phyloP scores from a whole-genome alignment of 2,113 vertebrate genomes.

The Plecotus auritus region DNA sequence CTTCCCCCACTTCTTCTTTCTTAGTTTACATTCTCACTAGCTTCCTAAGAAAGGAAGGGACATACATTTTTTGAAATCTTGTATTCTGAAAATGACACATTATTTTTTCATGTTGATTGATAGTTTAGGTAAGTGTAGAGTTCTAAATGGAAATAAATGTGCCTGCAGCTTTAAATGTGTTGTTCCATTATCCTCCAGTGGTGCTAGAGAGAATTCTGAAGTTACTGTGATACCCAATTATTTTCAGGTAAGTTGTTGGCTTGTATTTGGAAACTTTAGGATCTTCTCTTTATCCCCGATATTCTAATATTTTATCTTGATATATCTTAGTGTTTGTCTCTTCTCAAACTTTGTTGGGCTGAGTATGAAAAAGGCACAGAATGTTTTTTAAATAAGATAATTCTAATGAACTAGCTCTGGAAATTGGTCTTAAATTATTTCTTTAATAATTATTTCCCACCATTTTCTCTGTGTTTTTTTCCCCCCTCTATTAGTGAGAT shows the following conservation, averaged over 20 bases:
- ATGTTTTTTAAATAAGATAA: neutral
- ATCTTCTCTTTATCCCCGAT: neutral
- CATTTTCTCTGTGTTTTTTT: neutral
- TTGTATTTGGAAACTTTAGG: neutral
- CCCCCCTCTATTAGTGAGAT: neutral
- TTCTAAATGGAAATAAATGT: neutral
- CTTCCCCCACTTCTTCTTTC: neutral
- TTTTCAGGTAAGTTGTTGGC: neutral
- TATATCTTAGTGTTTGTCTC: neutral
- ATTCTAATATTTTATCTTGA: neutral
- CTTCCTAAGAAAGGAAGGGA: neutral
- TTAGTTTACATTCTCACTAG: neutral
- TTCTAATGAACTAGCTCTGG: neutral
- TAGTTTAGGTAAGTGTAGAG: neutral
- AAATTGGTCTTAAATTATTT: neutral
- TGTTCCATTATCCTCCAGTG: neutral
- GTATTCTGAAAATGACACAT: neutral
- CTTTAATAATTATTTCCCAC: neutral
- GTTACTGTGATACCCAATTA: neutral
- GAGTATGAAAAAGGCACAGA: neutral
- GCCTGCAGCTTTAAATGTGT: neutral
- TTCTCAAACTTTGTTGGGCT: neutral
- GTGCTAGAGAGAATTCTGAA: neutral
- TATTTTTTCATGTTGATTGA: neutral
- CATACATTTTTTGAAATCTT: neutral